Evolutionary conservation across 1,140 invertebrate species (phyloP).

Genomic region (Aphis craccivora): DNA sequence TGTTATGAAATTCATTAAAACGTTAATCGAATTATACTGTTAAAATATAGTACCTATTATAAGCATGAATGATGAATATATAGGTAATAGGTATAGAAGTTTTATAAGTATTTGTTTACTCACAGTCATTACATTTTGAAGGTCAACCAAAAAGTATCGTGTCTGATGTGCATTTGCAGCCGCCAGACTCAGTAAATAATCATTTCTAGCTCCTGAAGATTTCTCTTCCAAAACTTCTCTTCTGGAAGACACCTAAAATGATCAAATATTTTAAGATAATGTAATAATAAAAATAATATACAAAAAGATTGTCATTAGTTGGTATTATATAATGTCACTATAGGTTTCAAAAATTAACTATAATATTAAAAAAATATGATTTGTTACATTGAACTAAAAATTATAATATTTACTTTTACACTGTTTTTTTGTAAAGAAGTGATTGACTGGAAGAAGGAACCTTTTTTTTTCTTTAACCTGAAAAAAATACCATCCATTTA

Average conservation of each 20-base stretch:
- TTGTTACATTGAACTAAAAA: not conserved
- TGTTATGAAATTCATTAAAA: not conserved
- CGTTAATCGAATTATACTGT: not conserved
- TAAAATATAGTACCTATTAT: no score
- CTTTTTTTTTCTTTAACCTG: slow-evolving; percentile 94
- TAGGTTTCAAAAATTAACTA: not conserved
- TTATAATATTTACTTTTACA: slow-evolving; percentile 77
- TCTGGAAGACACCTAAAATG: slow-evolving; percentile 78
- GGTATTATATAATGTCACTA: not conserved
- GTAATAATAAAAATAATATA: not conserved
- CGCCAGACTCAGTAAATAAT: slow-evolving; percentile 89
- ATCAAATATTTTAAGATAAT: not conserved
- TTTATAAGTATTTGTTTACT: slow-evolving; percentile 59
- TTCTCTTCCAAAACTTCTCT: slow-evolving; percentile 92
- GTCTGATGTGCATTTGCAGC: slow-evolving; percentile 95
- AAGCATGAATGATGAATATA: no score
- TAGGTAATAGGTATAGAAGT: no score
- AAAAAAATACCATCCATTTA: slow-evolving; percentile 61
- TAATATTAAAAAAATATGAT: not conserved
- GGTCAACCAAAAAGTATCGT: slow-evolving; percentile 89
- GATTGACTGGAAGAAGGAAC: slow-evolving; percentile 94
- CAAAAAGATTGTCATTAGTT: not conserved
- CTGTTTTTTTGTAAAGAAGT: slow-evolving; percentile 95
- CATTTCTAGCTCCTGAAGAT: slow-evolving; percentile 92
- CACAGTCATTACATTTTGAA: slow-evolving; percentile 85